phyloP scores from a whole-genome alignment of 92 coral and sea anemone genomes.

The Parazoanthus darwini region DNA sequence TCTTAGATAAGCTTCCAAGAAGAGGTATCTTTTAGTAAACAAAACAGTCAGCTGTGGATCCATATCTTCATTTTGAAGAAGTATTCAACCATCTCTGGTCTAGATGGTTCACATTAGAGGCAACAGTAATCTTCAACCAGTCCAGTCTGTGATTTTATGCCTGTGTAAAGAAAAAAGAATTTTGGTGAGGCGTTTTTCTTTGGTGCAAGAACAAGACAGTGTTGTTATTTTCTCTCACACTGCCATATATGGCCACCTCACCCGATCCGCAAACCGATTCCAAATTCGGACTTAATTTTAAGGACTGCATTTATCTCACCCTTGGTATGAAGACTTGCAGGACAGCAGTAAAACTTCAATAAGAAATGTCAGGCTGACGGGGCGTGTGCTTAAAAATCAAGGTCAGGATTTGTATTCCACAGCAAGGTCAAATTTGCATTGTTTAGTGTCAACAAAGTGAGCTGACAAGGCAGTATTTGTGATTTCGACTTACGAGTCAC shows the following conservation, averaged over 20 bases:
- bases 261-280: neutral
- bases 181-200: neutral
- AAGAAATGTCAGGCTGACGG: neutral
- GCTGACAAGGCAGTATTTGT: neutral
- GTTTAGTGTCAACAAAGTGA: neutral
- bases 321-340: neutral
- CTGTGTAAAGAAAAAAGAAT: neutral
- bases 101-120: neutral
- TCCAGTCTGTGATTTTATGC: neutral
- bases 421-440: slow-evolving; percentile 31
- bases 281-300: neutral
- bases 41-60: neutral
- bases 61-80: slow-evolving; percentile 41
- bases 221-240: neutral
- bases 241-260: too few species aligned
- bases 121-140: neutral
- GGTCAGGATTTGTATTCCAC: neutral
- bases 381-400: neutral
- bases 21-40: neutral
- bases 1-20: neutral
- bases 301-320: neutral
- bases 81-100: neutral
- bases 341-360: neutral
- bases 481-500: slow-evolving; percentile 7
- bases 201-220: neutral